A percentile compares a stretch with the other conserved stretches of the same genome.
These are phyloP conservation scores for Drosophila parvula DNA, from an alignment of 1,140 invertebrate species.

Conservation along the genomic window DNA sequence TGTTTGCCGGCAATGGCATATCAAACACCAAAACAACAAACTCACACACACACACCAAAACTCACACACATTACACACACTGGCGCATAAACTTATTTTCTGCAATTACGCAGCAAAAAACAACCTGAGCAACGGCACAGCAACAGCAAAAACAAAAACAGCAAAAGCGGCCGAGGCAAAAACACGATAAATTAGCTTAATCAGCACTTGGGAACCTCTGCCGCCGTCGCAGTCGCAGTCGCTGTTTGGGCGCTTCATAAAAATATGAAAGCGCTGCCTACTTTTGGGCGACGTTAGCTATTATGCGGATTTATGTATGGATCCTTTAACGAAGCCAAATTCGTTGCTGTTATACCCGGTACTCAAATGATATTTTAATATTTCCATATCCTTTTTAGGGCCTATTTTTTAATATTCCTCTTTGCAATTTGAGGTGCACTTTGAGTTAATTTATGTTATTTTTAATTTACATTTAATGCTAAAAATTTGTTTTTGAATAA, in stretches of 20 bases:
- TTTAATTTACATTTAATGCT: too few relatives aligned
- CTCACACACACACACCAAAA: not conserved
- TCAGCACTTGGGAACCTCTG: constrained; percentile 20
- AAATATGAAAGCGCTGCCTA: constrained; percentile 34
- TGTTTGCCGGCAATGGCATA: constrained; percentile 26
- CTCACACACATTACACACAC: constrained; percentile 16
- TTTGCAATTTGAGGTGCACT: not conserved
- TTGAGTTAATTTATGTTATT: not conserved
- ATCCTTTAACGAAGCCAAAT: not conserved
- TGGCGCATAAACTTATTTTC: constrained; percentile 29
- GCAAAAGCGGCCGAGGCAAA: constrained; percentile 7
- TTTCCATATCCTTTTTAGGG: too few relatives aligned
- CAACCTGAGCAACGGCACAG: not conserved
- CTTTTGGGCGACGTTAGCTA: constrained; percentile 50
- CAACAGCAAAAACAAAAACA: constrained; percentile 10
- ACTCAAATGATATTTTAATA: not conserved
- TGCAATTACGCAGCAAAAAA: constrained; percentile 46
- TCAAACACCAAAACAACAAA: constrained; percentile 19
- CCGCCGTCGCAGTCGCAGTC: constrained; percentile 6
- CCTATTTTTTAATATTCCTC: not conserved
- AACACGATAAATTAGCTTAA: constrained; percentile 48
- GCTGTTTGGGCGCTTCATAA: not conserved
- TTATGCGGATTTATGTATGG: not conserved
- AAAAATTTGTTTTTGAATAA: too few relatives aligned
- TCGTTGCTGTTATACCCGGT: not conserved